phyloP scores from a whole-genome alignment of 2,797 vertebrate species.

The Gadopsis bispinosus region DNA sequence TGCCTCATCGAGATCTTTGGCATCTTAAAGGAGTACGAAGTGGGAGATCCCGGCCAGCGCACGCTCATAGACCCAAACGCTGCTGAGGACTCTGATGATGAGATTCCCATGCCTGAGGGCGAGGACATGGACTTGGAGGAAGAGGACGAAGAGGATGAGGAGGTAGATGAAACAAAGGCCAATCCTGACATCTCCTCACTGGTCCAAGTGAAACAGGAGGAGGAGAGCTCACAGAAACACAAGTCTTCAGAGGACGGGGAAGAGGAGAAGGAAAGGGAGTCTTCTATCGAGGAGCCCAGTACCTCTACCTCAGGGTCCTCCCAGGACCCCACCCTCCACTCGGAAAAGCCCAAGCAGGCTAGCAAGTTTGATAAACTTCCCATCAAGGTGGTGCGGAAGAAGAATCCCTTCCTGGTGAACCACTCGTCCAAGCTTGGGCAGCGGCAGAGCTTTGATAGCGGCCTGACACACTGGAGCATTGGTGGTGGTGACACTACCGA shows the following conservation, averaged over 20 bases:
- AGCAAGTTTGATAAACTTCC: slow-evolving; percentile 99
- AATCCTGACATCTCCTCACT: slow-evolving; percentile 39
- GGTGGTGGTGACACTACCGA: slow-evolving; percentile 98
- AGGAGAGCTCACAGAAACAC: slow-evolving; percentile 70
- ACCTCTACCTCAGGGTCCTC: slow-evolving; percentile 76
- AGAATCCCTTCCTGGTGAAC: slow-evolving; percentile 92
- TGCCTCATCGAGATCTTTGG: slow-evolving; percentile 99
- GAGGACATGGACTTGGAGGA: slow-evolving; percentile 86
- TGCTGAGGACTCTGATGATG: slow-evolving; percentile 87
- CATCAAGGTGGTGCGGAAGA: slow-evolving; percentile 94
- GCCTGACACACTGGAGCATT: slow-evolving; percentile 96
- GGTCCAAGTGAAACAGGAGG: slow-evolving; percentile 82
- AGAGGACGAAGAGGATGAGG: slow-evolving; percentile 87
- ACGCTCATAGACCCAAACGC: slow-evolving; percentile 92
- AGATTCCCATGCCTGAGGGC: slow-evolving; percentile 82
- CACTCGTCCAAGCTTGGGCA: slow-evolving; percentile 90
- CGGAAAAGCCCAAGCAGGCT: slow-evolving; percentile 89
- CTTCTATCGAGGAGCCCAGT: slow-evolving; percentile 85
- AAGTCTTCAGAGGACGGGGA: slow-evolving; percentile 74
- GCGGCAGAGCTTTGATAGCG: slow-evolving; percentile 95
- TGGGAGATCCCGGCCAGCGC: slow-evolving; percentile 96
- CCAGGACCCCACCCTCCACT: slow-evolving; percentile 83
- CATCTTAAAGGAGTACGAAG: slow-evolving; percentile 98
- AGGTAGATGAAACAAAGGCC: slow-evolving; percentile 67
- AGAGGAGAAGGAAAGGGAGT: slow-evolving; percentile 82